Evolutionary conservation across 2,888 invertebrate species (phyloP).

Genomic region (Oscheius myriophilus): DNA sequence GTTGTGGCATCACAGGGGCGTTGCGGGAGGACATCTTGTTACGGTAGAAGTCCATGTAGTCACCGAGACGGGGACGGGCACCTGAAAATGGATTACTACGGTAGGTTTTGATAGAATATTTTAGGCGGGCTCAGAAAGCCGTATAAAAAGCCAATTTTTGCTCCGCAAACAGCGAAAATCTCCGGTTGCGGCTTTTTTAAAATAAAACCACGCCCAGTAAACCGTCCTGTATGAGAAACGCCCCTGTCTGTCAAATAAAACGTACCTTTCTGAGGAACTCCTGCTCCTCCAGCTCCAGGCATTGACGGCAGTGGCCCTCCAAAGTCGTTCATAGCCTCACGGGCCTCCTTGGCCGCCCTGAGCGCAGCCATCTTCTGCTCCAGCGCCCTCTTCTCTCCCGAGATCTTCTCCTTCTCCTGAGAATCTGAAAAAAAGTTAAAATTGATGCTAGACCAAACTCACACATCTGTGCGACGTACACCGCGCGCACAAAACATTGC

Average conservation of each 20-base stretch:
- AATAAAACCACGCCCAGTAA: no score
- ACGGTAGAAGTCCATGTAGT: conserved; percentile 55
- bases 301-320: conserved; percentile 4
- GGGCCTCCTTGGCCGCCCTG: conserved; percentile 38
- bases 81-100: not conserved
- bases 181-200: no score
- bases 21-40: conserved; percentile 34
- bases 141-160: no score
- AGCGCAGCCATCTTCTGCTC: conserved; percentile 43
- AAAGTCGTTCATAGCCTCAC: conserved; percentile 46
- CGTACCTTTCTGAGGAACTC: not conserved
- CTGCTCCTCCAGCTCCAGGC: not conserved
- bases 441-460: no score
- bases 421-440: conserved; percentile 48
- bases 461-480: no score
- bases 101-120: no score
- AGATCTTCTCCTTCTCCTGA: conserved; percentile 45
- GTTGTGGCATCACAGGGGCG: conserved; percentile 4
- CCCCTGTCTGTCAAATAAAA: not conserved
- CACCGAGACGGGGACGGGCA: conserved; percentile 42
- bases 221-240: not conserved
- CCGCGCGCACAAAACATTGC: no score
- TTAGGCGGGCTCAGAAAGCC: no score
- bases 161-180: no score
- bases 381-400: conserved; percentile 36